phyloP scores from a whole-genome alignment of 2,888 invertebrate species.

The Melieria picta region DNA sequence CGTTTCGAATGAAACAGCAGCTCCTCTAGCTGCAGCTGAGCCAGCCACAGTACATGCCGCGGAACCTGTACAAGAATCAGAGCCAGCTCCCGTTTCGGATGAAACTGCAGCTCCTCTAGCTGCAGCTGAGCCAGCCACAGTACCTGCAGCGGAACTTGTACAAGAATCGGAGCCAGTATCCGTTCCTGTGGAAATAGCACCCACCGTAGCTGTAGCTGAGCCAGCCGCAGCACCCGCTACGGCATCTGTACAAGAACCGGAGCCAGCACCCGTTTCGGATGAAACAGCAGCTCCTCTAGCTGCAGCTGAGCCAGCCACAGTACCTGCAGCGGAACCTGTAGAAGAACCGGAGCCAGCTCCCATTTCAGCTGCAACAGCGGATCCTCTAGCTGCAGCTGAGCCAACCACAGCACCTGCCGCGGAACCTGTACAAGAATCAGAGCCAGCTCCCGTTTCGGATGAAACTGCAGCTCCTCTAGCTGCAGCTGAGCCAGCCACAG shows the following conservation, averaged over 20 bases:
- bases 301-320: not conserved
- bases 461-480: not conserved
- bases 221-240: not conserved
- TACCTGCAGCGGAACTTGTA: not conserved
- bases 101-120: not conserved
- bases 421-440: not conserved
- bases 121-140: not conserved
- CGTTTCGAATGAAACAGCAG: not conserved
- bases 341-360: not conserved
- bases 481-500: not conserved
- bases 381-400: not conserved
- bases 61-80: not conserved
- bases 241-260: not conserved
- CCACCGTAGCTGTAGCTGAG: not conserved
- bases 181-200: not conserved
- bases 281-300: not conserved
- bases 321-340: not conserved
- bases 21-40: not conserved
- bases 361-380: not conserved
- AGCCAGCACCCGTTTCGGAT: not conserved
- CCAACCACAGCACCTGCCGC: not conserved
- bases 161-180: not conserved
- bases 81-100: not conserved
- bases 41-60: not conserved
- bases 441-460: not conserved